phyloP scores from a whole-genome alignment of 2,113 vertebrate species.

The Phyllostomus discolor region DNA sequence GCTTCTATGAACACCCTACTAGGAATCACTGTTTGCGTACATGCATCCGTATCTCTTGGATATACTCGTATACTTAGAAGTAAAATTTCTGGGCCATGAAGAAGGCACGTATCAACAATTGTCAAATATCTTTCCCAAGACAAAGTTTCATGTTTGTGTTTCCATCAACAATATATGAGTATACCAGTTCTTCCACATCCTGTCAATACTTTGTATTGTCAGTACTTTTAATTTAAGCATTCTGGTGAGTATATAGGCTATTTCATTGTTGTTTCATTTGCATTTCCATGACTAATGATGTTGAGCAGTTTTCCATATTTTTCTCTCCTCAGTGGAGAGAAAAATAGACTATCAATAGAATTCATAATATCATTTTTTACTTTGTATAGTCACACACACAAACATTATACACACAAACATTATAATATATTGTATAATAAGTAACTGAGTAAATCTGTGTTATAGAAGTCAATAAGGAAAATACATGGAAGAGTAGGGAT shows the following conservation, averaged over 20 bases:
- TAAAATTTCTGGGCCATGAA: background rate
- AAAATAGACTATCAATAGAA: background rate
- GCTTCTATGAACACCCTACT: background rate
- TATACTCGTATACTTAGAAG: background rate
- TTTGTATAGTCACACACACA: background rate
- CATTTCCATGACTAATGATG: background rate
- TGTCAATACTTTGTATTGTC: background rate
- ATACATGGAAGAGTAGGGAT: background rate
- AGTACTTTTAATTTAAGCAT: background rate
- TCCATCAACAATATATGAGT: background rate
- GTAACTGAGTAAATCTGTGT: background rate
- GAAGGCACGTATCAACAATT: background rate
- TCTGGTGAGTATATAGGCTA: background rate
- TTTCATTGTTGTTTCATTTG: background rate
- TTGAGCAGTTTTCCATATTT: background rate
- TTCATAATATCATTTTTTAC: background rate
- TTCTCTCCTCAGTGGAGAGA: background rate
- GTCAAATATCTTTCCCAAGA: background rate
- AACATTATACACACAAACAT: background rate
- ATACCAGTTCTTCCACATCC: background rate
- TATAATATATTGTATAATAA: background rate
- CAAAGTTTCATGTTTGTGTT: background rate
- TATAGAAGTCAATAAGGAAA: background rate
- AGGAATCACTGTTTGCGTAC: background rate
- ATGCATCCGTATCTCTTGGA: background rate